Evolutionary conservation across 1,140 invertebrate species (phyloP).

Genomic region (Psix sp.): DNA sequence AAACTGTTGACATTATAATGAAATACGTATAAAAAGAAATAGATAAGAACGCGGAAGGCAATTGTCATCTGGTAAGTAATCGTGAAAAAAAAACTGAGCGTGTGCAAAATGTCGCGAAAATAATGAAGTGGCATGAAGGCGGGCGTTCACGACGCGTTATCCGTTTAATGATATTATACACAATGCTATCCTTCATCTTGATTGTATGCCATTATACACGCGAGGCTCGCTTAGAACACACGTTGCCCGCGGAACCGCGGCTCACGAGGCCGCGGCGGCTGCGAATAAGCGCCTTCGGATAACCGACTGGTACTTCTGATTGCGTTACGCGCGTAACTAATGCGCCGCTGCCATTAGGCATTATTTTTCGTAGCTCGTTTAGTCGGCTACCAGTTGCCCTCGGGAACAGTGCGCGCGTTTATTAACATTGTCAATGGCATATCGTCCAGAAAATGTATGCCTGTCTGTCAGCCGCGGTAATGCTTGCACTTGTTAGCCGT

Average conservation of each 20-base stretch:
- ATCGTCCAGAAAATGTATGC: constrained; percentile 20
- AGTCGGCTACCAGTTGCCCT: constrained; percentile 27
- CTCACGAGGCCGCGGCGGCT: constrained; percentile 10
- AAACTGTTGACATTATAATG: background rate
- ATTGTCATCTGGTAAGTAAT: constrained; percentile 16
- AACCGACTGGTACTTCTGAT: constrained; percentile 24
- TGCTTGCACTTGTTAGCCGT: constrained; percentile 2
- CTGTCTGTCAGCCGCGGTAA: constrained; percentile 3
- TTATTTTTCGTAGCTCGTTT: constrained; percentile 31
- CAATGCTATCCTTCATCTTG: constrained; percentile 68
- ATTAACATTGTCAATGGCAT: constrained; percentile 37
- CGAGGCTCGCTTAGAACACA: constrained; percentile 27
- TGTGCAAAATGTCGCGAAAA: constrained; percentile 32
- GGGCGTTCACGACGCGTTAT: constrained; percentile 50
- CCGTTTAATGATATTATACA: constrained; percentile 63
- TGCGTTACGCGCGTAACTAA: constrained; percentile 21
- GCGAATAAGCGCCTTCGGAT: constrained; percentile 40
- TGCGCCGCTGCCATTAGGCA: constrained; percentile 26
- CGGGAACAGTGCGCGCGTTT: constrained; percentile 6
- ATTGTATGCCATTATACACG: constrained; percentile 58
- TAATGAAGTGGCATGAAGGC: constrained; percentile 16
- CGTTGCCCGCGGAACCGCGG: constrained; percentile 31
- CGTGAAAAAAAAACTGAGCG: constrained; percentile 17
- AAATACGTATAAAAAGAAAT: background rate
- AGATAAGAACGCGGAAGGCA: constrained; percentile 33